Percentiles rank a stretch among this genome's conserved stretches.
Conservation (phyloP, 1,140 invertebrate species). For the Drosophila tsacasi region DNA sequence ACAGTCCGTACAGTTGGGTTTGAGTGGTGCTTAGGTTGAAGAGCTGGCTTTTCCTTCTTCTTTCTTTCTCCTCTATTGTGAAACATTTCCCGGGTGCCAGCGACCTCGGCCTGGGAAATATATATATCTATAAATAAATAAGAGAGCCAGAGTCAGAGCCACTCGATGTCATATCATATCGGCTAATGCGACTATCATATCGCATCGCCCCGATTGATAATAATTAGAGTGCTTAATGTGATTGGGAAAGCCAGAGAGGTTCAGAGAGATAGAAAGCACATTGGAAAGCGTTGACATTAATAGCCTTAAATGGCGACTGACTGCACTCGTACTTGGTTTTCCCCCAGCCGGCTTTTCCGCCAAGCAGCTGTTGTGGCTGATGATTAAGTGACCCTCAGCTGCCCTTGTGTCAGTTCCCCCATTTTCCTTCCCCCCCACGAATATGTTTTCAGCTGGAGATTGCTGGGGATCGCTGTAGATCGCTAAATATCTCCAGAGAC, state of each 20-base stretch:
- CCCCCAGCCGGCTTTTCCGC: conserved; percentile 1
- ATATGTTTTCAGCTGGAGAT: conserved; percentile 40
- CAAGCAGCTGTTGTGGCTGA: neutral
- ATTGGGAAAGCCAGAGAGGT: conserved; percentile 19
- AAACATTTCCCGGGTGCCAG: conserved; percentile 36
- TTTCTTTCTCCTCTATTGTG: conserved; percentile 20
- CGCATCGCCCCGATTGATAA: conserved; percentile 37
- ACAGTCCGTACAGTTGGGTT: conserved; percentile 1
- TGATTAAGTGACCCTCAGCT: conserved; percentile 23
- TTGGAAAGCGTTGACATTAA: conserved; percentile 60
- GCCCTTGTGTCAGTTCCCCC: conserved; percentile 1
- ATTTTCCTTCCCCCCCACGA: neutral
- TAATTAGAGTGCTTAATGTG: conserved; percentile 49
- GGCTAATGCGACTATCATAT: conserved; percentile 18
- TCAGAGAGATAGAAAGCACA: conserved; percentile 13
- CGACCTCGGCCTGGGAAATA: conserved; percentile 31
- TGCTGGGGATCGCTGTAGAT: neutral
- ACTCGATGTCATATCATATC: conserved; percentile 27
- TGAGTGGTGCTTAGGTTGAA: conserved; percentile 8
- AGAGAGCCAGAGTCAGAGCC: neutral
- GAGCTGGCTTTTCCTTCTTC: neutral
- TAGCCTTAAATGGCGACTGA: conserved; percentile 43
- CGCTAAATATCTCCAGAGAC: neutral
- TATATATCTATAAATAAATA: neutral
- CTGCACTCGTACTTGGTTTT: conserved; percentile 28